Evolutionary conservation across 2,797 vertebrate species (phyloP).

Genomic region (Eidolon dupreanum): DNA sequence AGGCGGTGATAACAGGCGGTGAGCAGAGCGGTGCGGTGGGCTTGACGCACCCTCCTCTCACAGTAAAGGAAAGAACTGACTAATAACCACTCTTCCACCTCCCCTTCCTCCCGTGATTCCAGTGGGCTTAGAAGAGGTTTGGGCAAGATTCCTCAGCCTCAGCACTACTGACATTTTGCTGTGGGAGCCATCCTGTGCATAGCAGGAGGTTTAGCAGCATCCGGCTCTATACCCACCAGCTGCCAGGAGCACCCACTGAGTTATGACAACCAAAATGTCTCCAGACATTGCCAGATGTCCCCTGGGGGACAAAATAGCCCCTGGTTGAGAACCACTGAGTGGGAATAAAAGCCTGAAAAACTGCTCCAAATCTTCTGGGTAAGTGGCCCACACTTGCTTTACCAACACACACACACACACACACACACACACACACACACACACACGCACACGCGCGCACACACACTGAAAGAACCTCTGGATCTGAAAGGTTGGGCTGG

Average conservation of each 20-base stretch:
- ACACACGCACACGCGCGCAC: no score
- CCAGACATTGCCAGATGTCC: not conserved
- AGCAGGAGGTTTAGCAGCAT: accelerated
- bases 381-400: not conserved
- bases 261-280: not conserved
- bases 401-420: not conserved
- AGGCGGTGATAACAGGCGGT: accelerated
- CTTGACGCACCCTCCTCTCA: not conserved
- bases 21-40: accelerated
- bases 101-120: accelerated
- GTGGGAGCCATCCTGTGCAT: not conserved
- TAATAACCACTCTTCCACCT: accelerated
- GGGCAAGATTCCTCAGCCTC: not conserved
- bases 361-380: no score
- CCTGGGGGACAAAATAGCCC: not conserved
- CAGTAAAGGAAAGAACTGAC: no score
- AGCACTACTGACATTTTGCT: accelerated
- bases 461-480: no score
- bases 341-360: not conserved
- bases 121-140: accelerated
- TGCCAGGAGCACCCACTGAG: not conserved
- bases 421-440: no score
- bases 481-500: not conserved
- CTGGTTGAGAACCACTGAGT: not conserved
- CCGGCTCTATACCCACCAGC: not conserved